Evolutionary conservation across 1,140 invertebrate species (phyloP).

Genomic region (Formica selysi): DNA sequence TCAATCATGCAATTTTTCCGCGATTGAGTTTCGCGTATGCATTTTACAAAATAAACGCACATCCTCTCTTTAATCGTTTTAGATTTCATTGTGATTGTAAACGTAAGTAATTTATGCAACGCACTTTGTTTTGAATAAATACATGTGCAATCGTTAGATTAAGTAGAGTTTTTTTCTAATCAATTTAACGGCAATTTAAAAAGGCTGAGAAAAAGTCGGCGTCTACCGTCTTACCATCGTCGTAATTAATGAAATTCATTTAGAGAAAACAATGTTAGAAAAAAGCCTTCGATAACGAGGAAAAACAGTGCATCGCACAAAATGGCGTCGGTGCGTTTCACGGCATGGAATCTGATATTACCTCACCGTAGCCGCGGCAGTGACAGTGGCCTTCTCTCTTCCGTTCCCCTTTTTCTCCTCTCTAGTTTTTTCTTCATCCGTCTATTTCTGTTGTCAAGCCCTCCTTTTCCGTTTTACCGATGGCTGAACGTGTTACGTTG

Average conservation of each 20-base stretch:
- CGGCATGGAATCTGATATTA: constrained; percentile 80
- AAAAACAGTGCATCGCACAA: constrained; percentile 64
- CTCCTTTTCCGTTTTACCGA: constrained; percentile 59
- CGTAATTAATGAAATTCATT: constrained; percentile 16
- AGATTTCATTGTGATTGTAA: neutral
- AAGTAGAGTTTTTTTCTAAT: neutral
- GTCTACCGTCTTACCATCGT: neutral
- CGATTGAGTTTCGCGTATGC: neutral
- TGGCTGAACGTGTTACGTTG: constrained; percentile 50
- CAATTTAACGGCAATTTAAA: neutral
- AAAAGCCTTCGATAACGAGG: constrained; percentile 35
- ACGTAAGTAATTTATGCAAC: neutral
- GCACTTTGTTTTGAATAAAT: too few species aligned
- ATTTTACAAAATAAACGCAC: constrained; percentile 5
- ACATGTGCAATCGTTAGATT: too few species aligned
- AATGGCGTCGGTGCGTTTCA: constrained; percentile 74
- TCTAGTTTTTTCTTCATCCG: constrained; percentile 20
- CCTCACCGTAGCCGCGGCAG: constrained; percentile 79
- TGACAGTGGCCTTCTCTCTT: constrained; percentile 74
- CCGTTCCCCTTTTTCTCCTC: neutral
- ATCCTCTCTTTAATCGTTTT: neutral
- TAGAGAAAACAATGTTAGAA: constrained; percentile 8
- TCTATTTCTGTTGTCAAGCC: constrained; percentile 48
- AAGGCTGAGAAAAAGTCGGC: neutral
- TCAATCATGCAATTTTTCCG: neutral